phyloP scores from a whole-genome alignment of 2,888 invertebrate genomes.

The Sesamia inferens region DNA sequence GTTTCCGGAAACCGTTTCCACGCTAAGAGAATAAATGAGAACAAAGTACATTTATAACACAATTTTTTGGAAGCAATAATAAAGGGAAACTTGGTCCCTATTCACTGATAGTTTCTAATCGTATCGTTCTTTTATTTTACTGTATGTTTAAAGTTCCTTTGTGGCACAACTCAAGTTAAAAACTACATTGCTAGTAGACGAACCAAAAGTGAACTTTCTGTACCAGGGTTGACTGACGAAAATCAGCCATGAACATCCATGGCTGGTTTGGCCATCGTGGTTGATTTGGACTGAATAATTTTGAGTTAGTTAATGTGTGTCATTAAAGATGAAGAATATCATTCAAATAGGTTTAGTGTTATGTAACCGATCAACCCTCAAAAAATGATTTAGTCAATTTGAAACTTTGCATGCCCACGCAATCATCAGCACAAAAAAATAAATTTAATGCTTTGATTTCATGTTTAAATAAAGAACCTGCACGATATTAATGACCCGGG shows the following conservation, averaged over 20 bases:
- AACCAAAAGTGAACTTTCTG: conserved; percentile 1
- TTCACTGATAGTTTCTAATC: conserved; percentile 6
- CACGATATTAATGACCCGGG: conserved; percentile 68
- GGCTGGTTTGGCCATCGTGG: too few species aligned
- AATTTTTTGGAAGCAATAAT: not conserved
- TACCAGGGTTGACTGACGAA: not conserved
- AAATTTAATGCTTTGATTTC: too few species aligned
- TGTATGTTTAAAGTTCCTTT: conserved; percentile 9
- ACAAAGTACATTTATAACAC: not conserved
- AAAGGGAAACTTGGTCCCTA: conserved; percentile 10
- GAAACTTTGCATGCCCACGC: conserved; percentile 5
- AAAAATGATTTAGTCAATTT: conserved; percentile 3
- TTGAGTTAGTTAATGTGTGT: not conserved
- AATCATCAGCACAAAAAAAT: conserved; percentile 25
- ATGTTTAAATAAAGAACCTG: conserved; percentile 64
- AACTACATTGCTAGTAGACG: not conserved
- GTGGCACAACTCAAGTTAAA: not conserved
- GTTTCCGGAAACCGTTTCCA: conserved; percentile 3
- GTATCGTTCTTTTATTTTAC: not conserved
- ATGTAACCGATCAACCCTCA: not conserved
- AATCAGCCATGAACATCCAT: not conserved
- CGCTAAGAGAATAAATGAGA: conserved; percentile 10
- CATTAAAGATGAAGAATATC: not conserved
- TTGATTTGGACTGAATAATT: not conserved
- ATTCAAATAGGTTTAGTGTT: not conserved